Conservation (phyloP, 1,140 invertebrate species). For the Archivesica marissinica region DNA sequence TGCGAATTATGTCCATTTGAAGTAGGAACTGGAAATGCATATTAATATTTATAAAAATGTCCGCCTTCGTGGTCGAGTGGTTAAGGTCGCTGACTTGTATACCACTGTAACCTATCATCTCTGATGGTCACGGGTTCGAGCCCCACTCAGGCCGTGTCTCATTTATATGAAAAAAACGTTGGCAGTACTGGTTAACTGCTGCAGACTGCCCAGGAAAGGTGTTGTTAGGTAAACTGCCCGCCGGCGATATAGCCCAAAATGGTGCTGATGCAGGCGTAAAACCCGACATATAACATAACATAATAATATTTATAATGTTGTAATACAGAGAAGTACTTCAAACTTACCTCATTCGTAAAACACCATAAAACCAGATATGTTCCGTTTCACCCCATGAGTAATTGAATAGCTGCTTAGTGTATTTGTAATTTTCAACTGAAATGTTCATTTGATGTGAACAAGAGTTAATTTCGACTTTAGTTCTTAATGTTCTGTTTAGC, state of each 20-base stretch:
- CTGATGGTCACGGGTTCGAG: too few species aligned
- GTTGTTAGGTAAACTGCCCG: too few species aligned
- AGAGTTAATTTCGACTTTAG: neutral
- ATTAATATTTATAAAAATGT: neutral
- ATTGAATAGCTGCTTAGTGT: conserved; percentile 8
- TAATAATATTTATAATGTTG: neutral
- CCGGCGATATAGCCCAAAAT: too few species aligned
- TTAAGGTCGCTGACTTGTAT: too few species aligned
- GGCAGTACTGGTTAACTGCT: too few species aligned
- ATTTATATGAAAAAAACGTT: too few species aligned
- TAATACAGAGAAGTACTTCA: neutral
- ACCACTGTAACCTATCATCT: too few species aligned
- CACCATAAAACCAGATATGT: neutral
- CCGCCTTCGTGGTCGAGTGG: too few species aligned
- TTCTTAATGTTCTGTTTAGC: neutral
- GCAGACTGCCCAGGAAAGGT: too few species aligned
- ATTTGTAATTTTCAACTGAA: conserved; percentile 22
- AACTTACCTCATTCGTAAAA: conserved; percentile 33
- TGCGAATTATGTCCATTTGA: neutral
- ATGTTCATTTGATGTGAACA: neutral
- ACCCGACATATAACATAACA: too few species aligned
- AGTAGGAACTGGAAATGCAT: neutral
- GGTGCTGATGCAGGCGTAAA: too few species aligned
- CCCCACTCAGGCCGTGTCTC: too few species aligned
- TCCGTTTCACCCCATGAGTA: conserved; percentile 55